A percentile compares a stretch with the other conserved stretches of the same genome.
Conservation (phyloP, 30 jellyfish, hydroid and myxozoan species). For the Calvadosia cruxmelitensis region DNA sequence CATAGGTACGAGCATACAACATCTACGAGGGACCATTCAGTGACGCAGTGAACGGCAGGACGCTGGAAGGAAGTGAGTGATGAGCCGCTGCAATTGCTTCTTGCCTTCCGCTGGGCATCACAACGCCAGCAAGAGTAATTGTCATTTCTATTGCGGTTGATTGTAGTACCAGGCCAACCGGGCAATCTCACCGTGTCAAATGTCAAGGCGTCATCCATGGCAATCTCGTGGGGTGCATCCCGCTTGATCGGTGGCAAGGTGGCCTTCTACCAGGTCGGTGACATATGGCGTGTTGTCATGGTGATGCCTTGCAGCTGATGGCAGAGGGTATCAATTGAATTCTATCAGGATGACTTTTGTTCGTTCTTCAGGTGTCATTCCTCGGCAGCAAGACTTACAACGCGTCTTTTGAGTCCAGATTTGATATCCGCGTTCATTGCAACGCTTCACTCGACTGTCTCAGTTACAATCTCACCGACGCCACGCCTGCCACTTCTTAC, state of each 20-base stretch:
- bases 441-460: not conserved
- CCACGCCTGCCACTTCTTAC: conserved; percentile 27
- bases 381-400: conserved; percentile 33
- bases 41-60: conserved; percentile 4
- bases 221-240: conserved; percentile 29
- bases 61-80: conserved; percentile 53
- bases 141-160: not conserved
- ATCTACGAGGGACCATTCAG: conserved; percentile 37
- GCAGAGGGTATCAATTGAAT: not conserved
- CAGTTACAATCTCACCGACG: not conserved
- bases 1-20: conserved; percentile 31
- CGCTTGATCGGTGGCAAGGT: conserved; percentile 18
- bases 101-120: not conserved
- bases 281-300: not conserved
- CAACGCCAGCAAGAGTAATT: not conserved
- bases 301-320: too few relatives aligned
- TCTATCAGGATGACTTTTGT: not conserved
- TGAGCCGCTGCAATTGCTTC: conserved; percentile 6
- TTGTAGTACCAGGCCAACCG: conserved; percentile 35
- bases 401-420: conserved; percentile 9
- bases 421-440: not conserved
- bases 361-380: conserved; percentile 12
- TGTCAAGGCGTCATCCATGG: not conserved
- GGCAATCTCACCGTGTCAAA: not conserved
- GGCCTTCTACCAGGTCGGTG: conserved; percentile 15